These are phyloP conservation scores for Polymixis flavicincta DNA, from an alignment of 2,888 invertebrate species.

Conservation along the genomic window DNA sequence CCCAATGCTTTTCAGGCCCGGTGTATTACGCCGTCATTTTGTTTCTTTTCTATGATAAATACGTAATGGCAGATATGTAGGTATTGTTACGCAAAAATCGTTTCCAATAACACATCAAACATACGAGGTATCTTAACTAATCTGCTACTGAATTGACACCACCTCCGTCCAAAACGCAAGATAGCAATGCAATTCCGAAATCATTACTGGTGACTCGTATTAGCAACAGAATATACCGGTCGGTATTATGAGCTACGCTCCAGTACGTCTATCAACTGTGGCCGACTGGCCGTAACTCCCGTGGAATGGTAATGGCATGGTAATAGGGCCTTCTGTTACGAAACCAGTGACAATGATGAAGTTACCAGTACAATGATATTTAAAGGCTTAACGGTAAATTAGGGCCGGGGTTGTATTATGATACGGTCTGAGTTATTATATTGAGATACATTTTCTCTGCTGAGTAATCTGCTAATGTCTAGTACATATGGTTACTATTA, in stretches of 20 bases:
- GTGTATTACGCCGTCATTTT: background rate
- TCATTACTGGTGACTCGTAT: background rate
- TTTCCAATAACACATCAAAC: background rate
- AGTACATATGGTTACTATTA: background rate
- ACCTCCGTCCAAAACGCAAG: background rate
- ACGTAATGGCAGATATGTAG: background rate
- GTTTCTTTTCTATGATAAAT: background rate
- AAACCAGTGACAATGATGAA: constrained; percentile 45
- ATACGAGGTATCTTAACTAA: background rate
- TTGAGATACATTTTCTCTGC: constrained; percentile 15
- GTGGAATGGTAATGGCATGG: constrained; percentile 29
- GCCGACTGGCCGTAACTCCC: background rate
- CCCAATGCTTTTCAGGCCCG: background rate
- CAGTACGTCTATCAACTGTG: constrained; percentile 4
- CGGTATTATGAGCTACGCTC: background rate
- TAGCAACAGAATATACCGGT: background rate
- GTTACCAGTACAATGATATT: constrained; percentile 39
- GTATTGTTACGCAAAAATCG: background rate
- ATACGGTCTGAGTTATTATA: constrained; percentile 19
- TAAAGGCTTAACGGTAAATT: constrained; percentile 36
- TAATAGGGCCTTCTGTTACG: constrained; percentile 50
- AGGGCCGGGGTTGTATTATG: constrained; percentile 2
- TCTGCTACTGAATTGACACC: background rate
- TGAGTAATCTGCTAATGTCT: background rate
- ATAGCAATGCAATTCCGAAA: constrained; percentile 4